Base-by-base conservation (phyloP, 2,797 vertebrate species). In the Sarcoramphus papa region DNA sequence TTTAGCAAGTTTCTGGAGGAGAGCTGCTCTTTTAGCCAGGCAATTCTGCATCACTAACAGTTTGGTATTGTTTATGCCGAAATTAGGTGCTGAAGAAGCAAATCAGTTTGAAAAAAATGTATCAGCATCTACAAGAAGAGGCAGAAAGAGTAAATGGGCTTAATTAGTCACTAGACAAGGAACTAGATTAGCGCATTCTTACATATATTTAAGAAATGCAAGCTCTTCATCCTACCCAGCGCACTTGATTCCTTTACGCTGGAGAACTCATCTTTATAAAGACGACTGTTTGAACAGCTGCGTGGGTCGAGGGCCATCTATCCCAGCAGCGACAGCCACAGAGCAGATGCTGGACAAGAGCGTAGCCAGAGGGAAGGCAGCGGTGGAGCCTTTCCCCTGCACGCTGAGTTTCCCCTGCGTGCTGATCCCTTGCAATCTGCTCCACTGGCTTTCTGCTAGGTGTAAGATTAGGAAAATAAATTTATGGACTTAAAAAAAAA, bases 1-100 rank as follows among this genome's bases (percentile, higher is more conserved):
- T 85, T 94, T 85, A 91, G 72, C 81, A 94, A 78, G 68, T 75
- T 94, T 89, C 72, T 88, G 37, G 35, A 94, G 72, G 9, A 77
- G 64, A 92, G 60, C 25, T 75, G 90, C 40, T 92, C 57, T 92
- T 94, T 92, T 62, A 80, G 64, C 48, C 74, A 87, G n/a, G 65
- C 72, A 97, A 33, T 89, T 95, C 86, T 89, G 84, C 92, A 83
- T 78, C 75, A 33, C 65, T 92, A 92, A 91, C 78, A 92, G 88
- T 75, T 64, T 89, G n/a, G 41, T 72, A 95, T 93, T 91, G 84
- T 92, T 95, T 90, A 80, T 77, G 83, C 65, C 2, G 35, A 89
- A 95, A 92, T 43, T 81, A 86, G 72, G 72, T 88, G 84, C 96
- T 95, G 92, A 95, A 93, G 81, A 93, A 92, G 90, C 92, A 92